Evolutionary conservation across 2,797 vertebrate species (phyloP).

Genomic region (Gambusia yucatana): DNA sequence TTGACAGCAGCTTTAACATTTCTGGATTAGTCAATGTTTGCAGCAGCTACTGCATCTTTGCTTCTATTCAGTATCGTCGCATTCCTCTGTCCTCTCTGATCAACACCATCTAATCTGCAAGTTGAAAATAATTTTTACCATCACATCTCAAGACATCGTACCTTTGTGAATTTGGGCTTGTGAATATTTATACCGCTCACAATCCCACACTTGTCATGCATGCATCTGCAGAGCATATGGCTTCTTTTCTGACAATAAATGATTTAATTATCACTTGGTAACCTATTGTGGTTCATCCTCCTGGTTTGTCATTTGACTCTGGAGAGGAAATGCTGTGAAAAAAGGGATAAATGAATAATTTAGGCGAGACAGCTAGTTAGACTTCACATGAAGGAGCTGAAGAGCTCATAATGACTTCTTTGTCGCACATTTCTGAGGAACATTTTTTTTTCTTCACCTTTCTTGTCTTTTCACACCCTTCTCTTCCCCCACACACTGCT

Average conservation of each 20-base stretch:
- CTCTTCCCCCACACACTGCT: slow-evolving; percentile 58
- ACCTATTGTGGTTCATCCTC: slow-evolving; percentile 64
- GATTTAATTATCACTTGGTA: slow-evolving; percentile 74
- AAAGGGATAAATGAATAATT: slow-evolving; percentile 65
- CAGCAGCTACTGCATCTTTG: slow-evolving; percentile 16
- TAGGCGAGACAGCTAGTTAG: slow-evolving; percentile 46
- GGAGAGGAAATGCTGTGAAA: slow-evolving; percentile 38
- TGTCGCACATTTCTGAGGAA: slow-evolving; percentile 38
- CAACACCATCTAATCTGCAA: slow-evolving; percentile 16
- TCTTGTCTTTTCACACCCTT: slow-evolving; percentile 61
- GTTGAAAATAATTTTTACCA: slow-evolving; percentile 22
- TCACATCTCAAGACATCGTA: slow-evolving; percentile 50
- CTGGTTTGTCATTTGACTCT: slow-evolving; percentile 67
- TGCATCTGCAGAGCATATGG: slow-evolving; percentile 70
- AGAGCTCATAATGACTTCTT: slow-evolving; percentile 62
- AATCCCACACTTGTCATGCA: slow-evolving; percentile 73
- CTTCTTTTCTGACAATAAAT: slow-evolving; percentile 64
- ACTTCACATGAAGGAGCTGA: slow-evolving; percentile 50
- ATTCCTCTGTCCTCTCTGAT: not conserved
- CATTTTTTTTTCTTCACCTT: slow-evolving; percentile 35
- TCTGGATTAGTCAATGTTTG: slow-evolving; percentile 20
- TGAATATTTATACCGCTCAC: slow-evolving; percentile 76
- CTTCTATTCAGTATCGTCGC: slow-evolving; percentile 40
- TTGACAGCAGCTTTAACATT: not conserved
- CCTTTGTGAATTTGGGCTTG: slow-evolving; percentile 58